Conservation (phyloP, 37 sponge, comb jelly and placozoan genomes). For the Beroe forskalii region DNA sequence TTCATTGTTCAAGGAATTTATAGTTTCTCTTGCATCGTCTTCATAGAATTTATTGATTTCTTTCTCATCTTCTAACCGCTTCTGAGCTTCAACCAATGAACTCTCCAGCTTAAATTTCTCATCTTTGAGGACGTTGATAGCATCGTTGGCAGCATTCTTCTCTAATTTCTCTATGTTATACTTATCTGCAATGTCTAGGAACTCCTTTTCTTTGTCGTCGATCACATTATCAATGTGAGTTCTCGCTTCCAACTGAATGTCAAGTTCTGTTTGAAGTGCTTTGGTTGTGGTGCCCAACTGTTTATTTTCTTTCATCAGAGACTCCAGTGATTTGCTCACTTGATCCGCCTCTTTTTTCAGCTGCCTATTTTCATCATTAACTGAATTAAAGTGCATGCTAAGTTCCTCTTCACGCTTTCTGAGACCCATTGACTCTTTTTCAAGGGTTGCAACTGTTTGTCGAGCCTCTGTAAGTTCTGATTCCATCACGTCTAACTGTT, state of each 20-base stretch:
- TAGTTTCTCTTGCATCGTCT: neutral
- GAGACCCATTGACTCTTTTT: neutral
- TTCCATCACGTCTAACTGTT: neutral
- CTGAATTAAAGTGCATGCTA: neutral
- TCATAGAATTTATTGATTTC: neutral
- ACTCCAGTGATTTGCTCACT: neutral
- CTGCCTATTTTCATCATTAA: neutral
- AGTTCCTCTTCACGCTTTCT: neutral
- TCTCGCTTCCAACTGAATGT: conserved; percentile 11
- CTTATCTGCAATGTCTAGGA: conserved; percentile 24
- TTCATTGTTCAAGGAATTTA: conserved; percentile 6
- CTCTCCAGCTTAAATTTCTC: conserved; percentile 6
- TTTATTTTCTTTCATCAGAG: neutral
- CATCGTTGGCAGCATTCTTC: neutral
- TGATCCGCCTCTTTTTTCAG: neutral
- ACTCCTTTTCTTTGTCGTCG: conserved; percentile 51
- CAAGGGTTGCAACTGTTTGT: neutral
- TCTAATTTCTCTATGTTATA: conserved; percentile 28
- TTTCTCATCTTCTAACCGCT: conserved; percentile 8
- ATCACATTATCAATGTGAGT: conserved; percentile 31
- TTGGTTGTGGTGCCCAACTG: neutral
- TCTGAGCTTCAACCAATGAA: neutral
- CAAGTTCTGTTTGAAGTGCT: conserved; percentile 45
- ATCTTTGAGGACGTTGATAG: neutral
- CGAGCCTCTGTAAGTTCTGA: neutral